Evolutionary conservation across 2,113 vertebrate species (phyloP).

Genomic region (Chionomys nivalis): DNA sequence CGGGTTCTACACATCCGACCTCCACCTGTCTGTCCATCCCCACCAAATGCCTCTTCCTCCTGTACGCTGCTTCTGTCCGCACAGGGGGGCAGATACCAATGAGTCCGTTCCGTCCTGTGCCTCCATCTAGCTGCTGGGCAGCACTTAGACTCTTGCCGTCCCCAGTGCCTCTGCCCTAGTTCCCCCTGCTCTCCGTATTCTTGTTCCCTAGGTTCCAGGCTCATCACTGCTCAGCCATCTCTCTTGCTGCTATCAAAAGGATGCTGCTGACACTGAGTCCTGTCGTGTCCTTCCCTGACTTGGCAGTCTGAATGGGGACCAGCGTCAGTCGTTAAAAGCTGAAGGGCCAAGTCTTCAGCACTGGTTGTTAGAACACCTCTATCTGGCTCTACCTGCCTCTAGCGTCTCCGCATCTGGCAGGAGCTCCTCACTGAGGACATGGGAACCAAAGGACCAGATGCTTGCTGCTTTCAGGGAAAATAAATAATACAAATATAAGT

Average conservation of each 20-base stretch:
- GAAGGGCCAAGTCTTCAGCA: background rate
- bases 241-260: background rate
- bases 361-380: background rate
- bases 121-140: background rate
- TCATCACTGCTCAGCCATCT: background rate
- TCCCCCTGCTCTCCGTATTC: background rate
- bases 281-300: background rate
- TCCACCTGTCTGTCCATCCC: background rate
- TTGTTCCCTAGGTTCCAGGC: background rate
- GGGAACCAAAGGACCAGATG: background rate
- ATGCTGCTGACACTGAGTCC: background rate
- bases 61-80: background rate
- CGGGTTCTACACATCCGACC: background rate
- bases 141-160: background rate
- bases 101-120: background rate
- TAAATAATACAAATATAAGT: background rate
- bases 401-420: background rate
- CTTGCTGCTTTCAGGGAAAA: background rate
- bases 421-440: no score
- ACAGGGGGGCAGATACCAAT: background rate
- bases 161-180: background rate
- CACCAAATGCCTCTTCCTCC: background rate
- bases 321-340: background rate
- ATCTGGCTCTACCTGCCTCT: background rate
- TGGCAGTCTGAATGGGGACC: background rate